Base-by-base conservation (phyloP, 2,797 vertebrate genomes). In the Sebastolobus alascanus region DNA sequence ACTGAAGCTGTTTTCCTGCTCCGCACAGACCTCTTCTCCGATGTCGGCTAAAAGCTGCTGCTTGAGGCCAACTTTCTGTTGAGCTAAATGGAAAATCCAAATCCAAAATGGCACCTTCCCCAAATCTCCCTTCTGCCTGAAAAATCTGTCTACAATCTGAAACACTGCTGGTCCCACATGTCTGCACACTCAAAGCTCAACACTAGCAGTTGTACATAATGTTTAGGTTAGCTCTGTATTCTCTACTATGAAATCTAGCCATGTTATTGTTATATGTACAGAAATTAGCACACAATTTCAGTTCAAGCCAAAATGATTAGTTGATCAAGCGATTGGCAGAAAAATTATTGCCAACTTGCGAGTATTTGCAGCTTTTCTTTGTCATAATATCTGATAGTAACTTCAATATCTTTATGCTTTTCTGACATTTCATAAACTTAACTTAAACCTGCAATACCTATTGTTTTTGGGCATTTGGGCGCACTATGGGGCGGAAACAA, bases 81-180 rank as follows among this genome's bases (percentile, higher is more conserved):
- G 79, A 90, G 68, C 73, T 67, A 14, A 76, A 87, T 87, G 87
- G 89, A 93, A 91, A 91, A 85, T 75, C 50, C 29, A 77, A 61
- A 25, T 50, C 8, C 29, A 86, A 87, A 89, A 90, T 83, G 77
- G 84, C 81, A 77, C 68, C 74, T 77, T 76, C 77, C 68, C 55
- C 66, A 64, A 29, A 33, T 73, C 50, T 71, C 40, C 33, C 1
- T n/a, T 31, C 25, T 77, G 61, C 33, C 66, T 73, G 52, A 79
- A 79, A 73, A 59, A 38, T 37, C 25, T 73, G 27, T 63, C 40
- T 29, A 52, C 52, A 64, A 70, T 70, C 7, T 84, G 60, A 84
- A 77, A 73, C 65, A 76, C 10, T 27, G 4, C 61, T n/a, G 25
- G 27, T 72, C 68, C 65, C 50, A 69, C 63, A 68, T 55, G 31